Conservation (phyloP, 2,113 vertebrate genomes). For the Planiliza haematocheilus region DNA sequence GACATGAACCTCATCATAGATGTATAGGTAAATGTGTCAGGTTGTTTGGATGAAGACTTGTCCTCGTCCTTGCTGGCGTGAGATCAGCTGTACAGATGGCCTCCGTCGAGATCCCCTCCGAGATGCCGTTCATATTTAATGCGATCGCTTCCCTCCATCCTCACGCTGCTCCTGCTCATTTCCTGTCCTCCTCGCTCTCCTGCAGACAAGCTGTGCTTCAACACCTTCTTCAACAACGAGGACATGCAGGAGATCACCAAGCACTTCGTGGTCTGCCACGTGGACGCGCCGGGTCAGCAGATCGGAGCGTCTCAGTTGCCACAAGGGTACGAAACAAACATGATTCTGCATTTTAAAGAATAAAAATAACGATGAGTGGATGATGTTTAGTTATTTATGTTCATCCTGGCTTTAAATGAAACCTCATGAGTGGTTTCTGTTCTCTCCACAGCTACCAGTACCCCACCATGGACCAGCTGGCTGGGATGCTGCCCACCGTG, state of each 20-base stretch:
- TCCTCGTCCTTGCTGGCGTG: conserved; percentile 9
- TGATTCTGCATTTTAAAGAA: background rate
- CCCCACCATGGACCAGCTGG: conserved; percentile 97
- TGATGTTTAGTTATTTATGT: no score
- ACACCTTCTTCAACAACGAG: conserved; percentile 94
- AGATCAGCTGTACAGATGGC: conserved; percentile 42
- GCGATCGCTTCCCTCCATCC: conserved; percentile 1
- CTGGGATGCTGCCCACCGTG: conserved; percentile 94
- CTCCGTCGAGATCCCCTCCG: conserved; percentile 12
- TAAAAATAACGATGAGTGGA: background rate
- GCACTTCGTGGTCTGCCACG: conserved; percentile 97
- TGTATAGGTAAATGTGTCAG: background rate
- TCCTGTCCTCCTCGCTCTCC: conserved; percentile 27
- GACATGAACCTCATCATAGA: background rate
- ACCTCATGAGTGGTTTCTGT: background rate
- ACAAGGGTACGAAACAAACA: conserved; percentile 87
- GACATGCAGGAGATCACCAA: conserved; percentile 99
- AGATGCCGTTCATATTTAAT: conserved; percentile 4
- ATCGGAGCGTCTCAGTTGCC: conserved; percentile 92
- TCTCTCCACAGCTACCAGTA: conserved; percentile 91
- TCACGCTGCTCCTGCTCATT: background rate
- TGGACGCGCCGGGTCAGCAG: conserved; percentile 94
- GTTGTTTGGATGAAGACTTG: background rate
- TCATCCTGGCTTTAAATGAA: no score
- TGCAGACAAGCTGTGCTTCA: conserved; percentile 98